phyloP scores from a whole-genome alignment of 37 sponge, comb jelly and placozoan genomes.

The Diacarnus erythraeanus region DNA sequence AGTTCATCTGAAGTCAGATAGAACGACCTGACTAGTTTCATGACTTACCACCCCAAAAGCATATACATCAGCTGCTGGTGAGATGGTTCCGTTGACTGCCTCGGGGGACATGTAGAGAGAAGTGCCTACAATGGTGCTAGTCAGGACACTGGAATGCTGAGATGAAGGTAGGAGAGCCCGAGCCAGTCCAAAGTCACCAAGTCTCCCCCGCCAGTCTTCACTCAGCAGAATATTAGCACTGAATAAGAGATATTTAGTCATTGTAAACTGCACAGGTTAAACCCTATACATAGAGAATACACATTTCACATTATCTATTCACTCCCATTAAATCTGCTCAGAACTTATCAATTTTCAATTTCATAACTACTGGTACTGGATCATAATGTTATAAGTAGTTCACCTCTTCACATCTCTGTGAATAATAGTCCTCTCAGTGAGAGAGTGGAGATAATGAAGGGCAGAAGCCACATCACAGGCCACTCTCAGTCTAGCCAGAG shows the following conservation, averaged over 20 bases:
- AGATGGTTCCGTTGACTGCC: constrained; percentile 14
- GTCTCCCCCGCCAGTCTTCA: constrained; percentile 34
- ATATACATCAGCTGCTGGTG: constrained; percentile 49
- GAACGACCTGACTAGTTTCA: too few relatives aligned
- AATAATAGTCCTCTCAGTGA: constrained; percentile 8
- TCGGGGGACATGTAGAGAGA: constrained; percentile 59
- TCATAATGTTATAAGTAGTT: neutral
- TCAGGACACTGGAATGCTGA: constrained; percentile 4
- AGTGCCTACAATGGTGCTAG: constrained; percentile 56
- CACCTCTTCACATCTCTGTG: constrained; percentile 76
- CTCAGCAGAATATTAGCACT: constrained; percentile 66
- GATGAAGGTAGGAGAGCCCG: constrained; percentile 9
- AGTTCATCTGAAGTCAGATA: too few relatives aligned
- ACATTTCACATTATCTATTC: too few relatives aligned
- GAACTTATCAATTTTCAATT: too few relatives aligned
- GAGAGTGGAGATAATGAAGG: constrained; percentile 48
- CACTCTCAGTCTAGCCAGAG: constrained; percentile 22
- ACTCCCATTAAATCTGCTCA: too few relatives aligned
- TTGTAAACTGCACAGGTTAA: too few relatives aligned
- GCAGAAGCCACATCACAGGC: constrained; percentile 44
- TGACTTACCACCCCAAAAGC: constrained; percentile 65
- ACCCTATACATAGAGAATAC: too few relatives aligned
- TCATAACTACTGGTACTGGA: too few relatives aligned
- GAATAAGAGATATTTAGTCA: too few relatives aligned
- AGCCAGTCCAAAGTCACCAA: constrained; percentile 64